phyloP scores from a whole-genome alignment of 2,888 invertebrate species.

The Caenorhabditis sinica region DNA sequence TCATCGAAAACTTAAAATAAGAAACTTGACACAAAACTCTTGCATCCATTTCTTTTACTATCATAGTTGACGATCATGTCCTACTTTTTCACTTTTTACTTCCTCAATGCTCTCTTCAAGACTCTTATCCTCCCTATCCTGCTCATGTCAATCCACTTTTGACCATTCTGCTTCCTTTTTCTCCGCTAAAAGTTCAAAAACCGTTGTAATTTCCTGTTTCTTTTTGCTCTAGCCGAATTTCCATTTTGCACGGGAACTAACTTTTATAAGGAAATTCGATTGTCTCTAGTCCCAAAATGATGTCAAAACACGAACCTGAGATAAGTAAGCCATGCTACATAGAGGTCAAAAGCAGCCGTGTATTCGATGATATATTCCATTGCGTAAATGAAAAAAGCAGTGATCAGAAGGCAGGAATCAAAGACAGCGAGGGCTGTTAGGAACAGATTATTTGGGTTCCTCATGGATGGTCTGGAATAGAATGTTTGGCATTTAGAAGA shows the following conservation, averaged over 20 bases:
- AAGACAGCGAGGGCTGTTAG: slow-evolving; percentile 94
- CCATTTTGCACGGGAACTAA: neutral
- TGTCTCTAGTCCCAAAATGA: slow-evolving; percentile 13
- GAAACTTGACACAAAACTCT: slow-evolving; percentile 21
- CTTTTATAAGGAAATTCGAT: slow-evolving; percentile 16
- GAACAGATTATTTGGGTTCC: slow-evolving; percentile 95
- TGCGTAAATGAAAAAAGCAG: slow-evolving; percentile 92
- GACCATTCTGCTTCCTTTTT: slow-evolving; percentile 39
- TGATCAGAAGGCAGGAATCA: slow-evolving; percentile 92
- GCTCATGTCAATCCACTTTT: slow-evolving; percentile 52
- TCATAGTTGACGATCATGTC: slow-evolving; percentile 39
- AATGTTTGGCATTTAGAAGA: neutral
- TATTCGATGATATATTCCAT: slow-evolving; percentile 92
- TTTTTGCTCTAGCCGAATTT: slow-evolving; percentile 10
- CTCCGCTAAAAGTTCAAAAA: slow-evolving; percentile 55
- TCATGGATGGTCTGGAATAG: slow-evolving; percentile 91
- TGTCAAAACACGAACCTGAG: slow-evolving; percentile 68
- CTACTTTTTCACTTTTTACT: slow-evolving; percentile 23
- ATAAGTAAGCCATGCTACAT: slow-evolving; percentile 81
- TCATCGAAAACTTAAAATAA: slow-evolving; percentile 13
- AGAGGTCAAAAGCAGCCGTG: slow-evolving; percentile 89
- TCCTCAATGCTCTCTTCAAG: slow-evolving; percentile 43
- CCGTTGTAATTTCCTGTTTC: slow-evolving; percentile 54
- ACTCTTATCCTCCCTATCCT: slow-evolving; percentile 35
- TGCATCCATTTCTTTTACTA: slow-evolving; percentile 9